phyloP scores from a whole-genome alignment of 35 echinoderm and acorn worm species.

The Ptychodera flava region DNA sequence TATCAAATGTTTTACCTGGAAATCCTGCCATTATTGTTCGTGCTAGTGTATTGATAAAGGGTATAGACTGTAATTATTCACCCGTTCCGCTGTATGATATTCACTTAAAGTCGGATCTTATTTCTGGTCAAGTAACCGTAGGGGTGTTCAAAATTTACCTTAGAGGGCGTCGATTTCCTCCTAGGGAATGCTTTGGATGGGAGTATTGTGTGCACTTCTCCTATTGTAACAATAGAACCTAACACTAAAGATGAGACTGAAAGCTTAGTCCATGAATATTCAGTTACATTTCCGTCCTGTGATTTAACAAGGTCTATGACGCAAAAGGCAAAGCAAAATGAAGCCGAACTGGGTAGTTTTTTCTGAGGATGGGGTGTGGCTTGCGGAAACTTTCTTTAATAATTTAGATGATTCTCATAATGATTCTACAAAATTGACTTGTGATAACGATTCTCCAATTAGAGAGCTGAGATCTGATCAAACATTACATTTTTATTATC shows the following conservation, averaged over 20 bases:
- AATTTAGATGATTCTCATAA: neutral
- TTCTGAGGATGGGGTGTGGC: neutral
- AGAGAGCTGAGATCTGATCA: constrained; percentile 7
- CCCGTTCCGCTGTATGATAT: constrained; percentile 7
- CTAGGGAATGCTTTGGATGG: constrained; percentile 13
- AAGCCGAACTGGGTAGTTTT: neutral
- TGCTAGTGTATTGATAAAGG: neutral
- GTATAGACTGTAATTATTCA: constrained; percentile 2
- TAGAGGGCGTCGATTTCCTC: neutral
- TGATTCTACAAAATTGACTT: neutral
- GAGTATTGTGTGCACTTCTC: neutral
- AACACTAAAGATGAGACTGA: neutral
- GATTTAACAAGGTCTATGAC: constrained; percentile 8
- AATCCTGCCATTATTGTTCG: neutral
- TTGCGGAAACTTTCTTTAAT: constrained; percentile 4
- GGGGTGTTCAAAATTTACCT: neutral
- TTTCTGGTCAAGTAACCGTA: constrained; percentile 18
- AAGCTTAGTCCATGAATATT: neutral
- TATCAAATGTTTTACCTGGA: neutral
- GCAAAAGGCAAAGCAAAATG: neutral
- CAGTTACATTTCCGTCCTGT: neutral
- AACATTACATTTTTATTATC: neutral
- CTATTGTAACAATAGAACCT: neutral
- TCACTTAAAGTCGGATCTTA: constrained; percentile 19
- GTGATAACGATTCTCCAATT: neutral